Percentiles rank a stretch among this genome's conserved stretches.
These are phyloP conservation scores for Micronycteris hirsuta DNA, from an alignment of 2,113 vertebrate species.

Conservation along the genomic window DNA sequence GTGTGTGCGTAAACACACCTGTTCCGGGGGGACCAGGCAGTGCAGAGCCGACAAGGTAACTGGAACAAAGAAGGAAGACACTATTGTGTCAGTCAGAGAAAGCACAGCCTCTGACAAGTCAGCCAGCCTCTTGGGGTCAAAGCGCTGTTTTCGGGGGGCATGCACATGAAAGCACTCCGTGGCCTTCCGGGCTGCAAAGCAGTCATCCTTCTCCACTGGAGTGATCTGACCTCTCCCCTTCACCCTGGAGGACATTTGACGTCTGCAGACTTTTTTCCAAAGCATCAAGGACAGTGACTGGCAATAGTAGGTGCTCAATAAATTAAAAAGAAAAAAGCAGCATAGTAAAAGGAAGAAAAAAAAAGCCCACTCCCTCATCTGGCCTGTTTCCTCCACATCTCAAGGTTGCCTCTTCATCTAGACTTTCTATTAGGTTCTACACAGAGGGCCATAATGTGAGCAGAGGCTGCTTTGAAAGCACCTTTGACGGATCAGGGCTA, in stretches of 20 bases:
- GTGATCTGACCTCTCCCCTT: neutral
- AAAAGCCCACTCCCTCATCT: too few species aligned
- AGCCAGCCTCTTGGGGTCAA: neutral
- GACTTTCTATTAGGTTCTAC: neutral
- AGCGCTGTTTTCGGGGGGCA: neutral
- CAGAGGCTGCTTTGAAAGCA: neutral
- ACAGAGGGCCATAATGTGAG: neutral
- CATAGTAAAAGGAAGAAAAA: neutral
- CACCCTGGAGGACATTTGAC: neutral
- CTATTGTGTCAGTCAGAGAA: neutral
- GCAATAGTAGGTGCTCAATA: neutral
- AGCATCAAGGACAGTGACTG: neutral
- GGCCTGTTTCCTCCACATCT: neutral
- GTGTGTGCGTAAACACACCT: slow-evolving; percentile 32
- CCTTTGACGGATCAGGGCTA: neutral
- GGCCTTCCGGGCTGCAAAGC: neutral
- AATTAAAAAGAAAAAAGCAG: neutral
- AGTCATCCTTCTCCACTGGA: neutral
- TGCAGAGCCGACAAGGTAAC: neutral
- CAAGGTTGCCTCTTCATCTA: neutral
- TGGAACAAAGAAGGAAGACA: neutral
- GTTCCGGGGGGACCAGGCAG: neutral
- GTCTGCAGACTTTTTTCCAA: neutral
- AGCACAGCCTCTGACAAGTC: neutral
- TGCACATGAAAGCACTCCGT: fast-evolving